Evolutionary conservation across 2,797 vertebrate species (phyloP), one percentile per base, ranked within the genome.

Genomic region (Malurus splendens): DNA sequence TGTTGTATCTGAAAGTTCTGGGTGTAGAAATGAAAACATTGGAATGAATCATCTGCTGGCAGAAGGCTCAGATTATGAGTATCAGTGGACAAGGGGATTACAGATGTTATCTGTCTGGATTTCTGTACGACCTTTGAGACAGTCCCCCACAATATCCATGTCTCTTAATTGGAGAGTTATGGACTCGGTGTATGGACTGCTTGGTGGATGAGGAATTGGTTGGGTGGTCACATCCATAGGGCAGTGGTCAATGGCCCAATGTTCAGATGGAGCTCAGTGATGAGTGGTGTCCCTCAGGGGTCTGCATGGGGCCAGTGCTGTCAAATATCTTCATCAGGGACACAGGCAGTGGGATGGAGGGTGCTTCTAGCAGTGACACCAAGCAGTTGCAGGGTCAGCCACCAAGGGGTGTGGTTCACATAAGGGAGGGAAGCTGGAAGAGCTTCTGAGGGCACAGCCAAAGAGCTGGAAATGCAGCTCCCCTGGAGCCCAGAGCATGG

Each of bases 351-450:
- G 14, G 51, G 18, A 25, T 16, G 1, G 3, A 36, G 68, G 51
- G n/a, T 18, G 38, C 22, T 44, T 15, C 30, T 52, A 73, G 59
- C 44, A 36, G 36, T 2, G 51, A 50, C 59, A 56, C 27, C 51
- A 15, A 42, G 44, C 44, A 22, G 9, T 14, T 9, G 14, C 27
- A n/a, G 59, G 18, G 27, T 36, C 59, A 73, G 2, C 25, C 44
- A 30, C 36, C 44, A 23, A 64, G 18, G 18, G 17, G 3, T 55
- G 50, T 0, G 4, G 30, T 2, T 42, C n/a, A 15, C 44, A 56
- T 44, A 42, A 18, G 44, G 13, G n/a, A 65, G 22, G 18, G 27
- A 57, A 65, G 32, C 38, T 73, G 68, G 36, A 50, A 65, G n/a
- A 73, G 22, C 27, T 51, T 57, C 52, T 65, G 68, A 57, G n/a